Evolutionary conservation across 2,797 vertebrate genomes (phyloP).

Genomic region (Falco peregrinus): DNA sequence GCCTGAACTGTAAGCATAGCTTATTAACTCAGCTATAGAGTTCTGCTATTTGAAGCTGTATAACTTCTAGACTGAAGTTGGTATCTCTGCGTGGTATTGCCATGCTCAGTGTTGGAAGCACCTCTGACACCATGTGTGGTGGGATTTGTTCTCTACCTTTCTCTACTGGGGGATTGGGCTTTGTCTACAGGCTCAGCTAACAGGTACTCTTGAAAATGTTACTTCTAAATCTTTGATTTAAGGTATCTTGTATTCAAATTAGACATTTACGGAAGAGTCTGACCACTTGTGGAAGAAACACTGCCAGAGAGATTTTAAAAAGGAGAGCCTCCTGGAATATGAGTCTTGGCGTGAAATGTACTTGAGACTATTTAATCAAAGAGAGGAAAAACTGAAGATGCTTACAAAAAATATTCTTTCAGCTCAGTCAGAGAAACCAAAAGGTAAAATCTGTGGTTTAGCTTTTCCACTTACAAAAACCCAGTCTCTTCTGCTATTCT

Average conservation of each 20-base stretch:
- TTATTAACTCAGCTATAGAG: not conserved
- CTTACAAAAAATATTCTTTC: slow-evolving; percentile 87
- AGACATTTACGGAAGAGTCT: slow-evolving; percentile 78
- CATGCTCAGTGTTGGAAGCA: fast-evolving
- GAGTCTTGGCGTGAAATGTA: slow-evolving; percentile 92
- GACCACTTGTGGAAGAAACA: slow-evolving; percentile 87
- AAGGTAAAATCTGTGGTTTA: slow-evolving; percentile 75
- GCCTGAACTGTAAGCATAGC: not conserved
- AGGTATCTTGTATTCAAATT: not conserved
- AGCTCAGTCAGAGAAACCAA: slow-evolving; percentile 85
- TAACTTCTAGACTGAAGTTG: not conserved
- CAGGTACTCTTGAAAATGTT: not conserved
- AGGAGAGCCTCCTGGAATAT: slow-evolving; percentile 78
- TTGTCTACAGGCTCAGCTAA: not conserved
- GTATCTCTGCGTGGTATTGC: not conserved
- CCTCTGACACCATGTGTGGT: not conserved
- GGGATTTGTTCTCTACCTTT: not conserved
- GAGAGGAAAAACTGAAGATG: slow-evolving; percentile 84
- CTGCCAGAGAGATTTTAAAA: slow-evolving; percentile 86
- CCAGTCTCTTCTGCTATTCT: not conserved
- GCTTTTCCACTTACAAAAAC: not conserved
- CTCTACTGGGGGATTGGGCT: not conserved
- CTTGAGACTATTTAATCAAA: slow-evolving; percentile 81
- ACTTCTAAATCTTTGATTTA: not conserved
- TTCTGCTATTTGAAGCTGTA: not conserved